Conservation (phyloP, 1,140 invertebrate species). For the Condylostylus longicornis region DNA sequence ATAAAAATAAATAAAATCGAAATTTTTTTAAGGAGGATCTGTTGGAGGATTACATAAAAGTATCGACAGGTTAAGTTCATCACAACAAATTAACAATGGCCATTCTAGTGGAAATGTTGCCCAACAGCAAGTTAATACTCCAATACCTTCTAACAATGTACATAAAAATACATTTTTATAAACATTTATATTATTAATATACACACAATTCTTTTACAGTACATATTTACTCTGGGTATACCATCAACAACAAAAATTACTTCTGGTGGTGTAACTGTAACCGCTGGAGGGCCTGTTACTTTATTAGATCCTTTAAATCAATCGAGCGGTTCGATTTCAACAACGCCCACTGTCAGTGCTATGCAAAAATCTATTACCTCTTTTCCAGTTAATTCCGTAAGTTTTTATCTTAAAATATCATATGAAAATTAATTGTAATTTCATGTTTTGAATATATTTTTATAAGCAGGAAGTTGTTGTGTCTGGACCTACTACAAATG, state of each 20-base stretch:
- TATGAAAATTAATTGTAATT: not conserved
- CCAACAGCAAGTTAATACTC: conserved; percentile 19
- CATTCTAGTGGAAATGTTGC: conserved; percentile 25
- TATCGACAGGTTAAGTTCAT: conserved; percentile 62
- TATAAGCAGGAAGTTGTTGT: conserved; percentile 27
- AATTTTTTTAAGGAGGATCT: conserved; percentile 38
- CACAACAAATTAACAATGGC: conserved; percentile 43
- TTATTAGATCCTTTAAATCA: conserved; percentile 29
- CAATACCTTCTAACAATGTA: conserved; percentile 13
- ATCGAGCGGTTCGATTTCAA: conserved; percentile 16
- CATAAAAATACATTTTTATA: no score
- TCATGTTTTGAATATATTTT: not conserved
- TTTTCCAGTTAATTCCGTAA: conserved; percentile 19
- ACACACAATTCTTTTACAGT: no score
- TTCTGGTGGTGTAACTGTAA: conserved; percentile 48
- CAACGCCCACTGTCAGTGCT: conserved; percentile 13
- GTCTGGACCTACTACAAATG: conserved; percentile 42
- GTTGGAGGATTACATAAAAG: conserved; percentile 64
- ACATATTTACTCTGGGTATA: no score
- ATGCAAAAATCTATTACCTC: conserved; percentile 31
- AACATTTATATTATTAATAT: no score
- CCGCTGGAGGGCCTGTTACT: no score
- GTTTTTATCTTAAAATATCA: not conserved
- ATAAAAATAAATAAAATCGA: not conserved
- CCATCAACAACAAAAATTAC: conserved; percentile 33